Percentiles rank a stretch among this genome's conserved stretches.
Evolutionary conservation across 1,140 invertebrate genomes (phyloP).

Genomic region (Cepaea nemoralis): DNA sequence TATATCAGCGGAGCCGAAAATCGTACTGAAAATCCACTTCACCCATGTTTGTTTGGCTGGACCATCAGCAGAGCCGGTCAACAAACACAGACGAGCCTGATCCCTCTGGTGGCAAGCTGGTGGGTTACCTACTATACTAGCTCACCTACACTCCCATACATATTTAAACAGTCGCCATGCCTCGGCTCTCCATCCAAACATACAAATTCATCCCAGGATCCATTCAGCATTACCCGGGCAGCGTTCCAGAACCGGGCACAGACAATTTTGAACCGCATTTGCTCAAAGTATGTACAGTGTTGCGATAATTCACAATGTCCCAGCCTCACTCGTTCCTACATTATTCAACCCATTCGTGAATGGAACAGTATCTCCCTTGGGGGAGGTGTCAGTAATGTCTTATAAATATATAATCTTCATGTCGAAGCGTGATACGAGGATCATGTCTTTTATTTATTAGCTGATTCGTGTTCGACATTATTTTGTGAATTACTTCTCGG

Average conservation of each 20-base stretch:
- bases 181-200: neutral
- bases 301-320: neutral
- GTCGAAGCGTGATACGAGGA: neutral
- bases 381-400: constrained; percentile 8
- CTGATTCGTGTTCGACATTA: neutral
- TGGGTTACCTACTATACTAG: no score
- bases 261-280: neutral
- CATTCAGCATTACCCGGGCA: neutral
- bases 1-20: no score
- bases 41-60: no score
- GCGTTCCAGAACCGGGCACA: neutral
- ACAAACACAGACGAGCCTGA: no score
- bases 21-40: no score
- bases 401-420: neutral
- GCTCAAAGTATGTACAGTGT: neutral
- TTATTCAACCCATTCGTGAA: constrained; percentile 6
- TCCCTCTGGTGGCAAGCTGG: no score
- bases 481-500: constrained; percentile 1
- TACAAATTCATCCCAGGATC: neutral
- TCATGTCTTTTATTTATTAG: constrained; percentile 11
- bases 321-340: neutral
- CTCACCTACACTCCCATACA: no score
- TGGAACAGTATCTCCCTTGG: neutral
- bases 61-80: no score
- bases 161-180: no score